Percentiles rank a stretch among this genome's conserved stretches.
Evolutionary conservation across 2,888 invertebrate species (phyloP).

Genomic region (Malthinus flaveolus): DNA sequence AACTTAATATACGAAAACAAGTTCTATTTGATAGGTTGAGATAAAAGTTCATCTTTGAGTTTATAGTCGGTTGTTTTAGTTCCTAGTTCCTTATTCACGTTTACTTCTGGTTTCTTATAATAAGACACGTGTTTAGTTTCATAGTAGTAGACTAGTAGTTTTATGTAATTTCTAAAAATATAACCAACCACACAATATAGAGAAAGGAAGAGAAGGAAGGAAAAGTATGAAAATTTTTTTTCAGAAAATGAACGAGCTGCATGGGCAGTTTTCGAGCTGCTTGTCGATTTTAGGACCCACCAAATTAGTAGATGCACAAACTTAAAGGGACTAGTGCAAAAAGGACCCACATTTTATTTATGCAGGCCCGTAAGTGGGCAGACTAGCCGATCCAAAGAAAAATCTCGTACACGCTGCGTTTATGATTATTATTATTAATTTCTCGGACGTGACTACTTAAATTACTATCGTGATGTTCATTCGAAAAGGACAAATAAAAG

Average conservation of each 20-base stretch:
- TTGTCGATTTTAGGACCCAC: too few species aligned
- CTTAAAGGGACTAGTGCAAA: too few species aligned
- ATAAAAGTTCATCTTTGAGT: conserved; percentile 7
- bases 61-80: conserved; percentile 2
- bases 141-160: neutral
- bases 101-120: conserved; percentile 10
- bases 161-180: conserved; percentile 7
- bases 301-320: too few species aligned
- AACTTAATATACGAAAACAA: neutral
- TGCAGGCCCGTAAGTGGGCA: too few species aligned
- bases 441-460: conserved; percentile 15
- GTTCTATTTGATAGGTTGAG: neutral
- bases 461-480: conserved; percentile 7
- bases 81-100: conserved; percentile 17
- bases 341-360: too few species aligned
- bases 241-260: too few species aligned
- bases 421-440: neutral
- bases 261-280: too few species aligned
- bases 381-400: too few species aligned
- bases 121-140: neutral
- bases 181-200: neutral
- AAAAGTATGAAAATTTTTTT: too few species aligned
- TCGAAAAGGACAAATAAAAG: too few species aligned
- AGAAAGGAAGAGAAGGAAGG: too few species aligned
- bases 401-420: too few species aligned